These are phyloP conservation scores for Noctilio leporinus DNA, from an alignment of 2,113 vertebrate genomes.

Conservation along the genomic window DNA sequence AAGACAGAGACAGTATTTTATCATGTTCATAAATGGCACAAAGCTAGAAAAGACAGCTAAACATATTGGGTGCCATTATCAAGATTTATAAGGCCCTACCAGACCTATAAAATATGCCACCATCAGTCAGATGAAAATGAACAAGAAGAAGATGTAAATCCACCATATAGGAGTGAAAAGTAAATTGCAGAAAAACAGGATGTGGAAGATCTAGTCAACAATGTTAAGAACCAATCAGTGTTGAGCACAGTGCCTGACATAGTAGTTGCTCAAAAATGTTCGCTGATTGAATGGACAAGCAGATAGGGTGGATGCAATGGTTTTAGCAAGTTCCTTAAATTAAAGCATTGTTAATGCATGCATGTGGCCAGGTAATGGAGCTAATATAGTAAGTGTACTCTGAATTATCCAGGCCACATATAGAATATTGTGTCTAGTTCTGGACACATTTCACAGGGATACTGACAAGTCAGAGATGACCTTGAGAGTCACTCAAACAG, in stretches of 20 bases:
- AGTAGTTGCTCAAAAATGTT: background rate
- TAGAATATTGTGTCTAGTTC: background rate
- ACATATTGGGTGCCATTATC: background rate
- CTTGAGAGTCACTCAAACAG: background rate
- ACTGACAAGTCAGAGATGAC: background rate
- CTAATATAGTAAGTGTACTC: background rate
- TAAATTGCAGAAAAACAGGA: background rate
- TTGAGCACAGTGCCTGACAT: background rate
- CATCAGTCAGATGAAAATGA: background rate
- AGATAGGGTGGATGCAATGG: background rate
- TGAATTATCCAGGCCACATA: background rate
- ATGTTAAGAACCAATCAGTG: background rate
- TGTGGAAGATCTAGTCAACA: background rate
- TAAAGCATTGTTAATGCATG: background rate
- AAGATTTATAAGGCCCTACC: background rate
- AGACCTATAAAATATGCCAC: background rate
- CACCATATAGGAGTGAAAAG: background rate
- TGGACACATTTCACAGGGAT: background rate
- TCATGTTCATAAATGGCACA: background rate
- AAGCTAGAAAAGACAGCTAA: background rate
- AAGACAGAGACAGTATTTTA: background rate
- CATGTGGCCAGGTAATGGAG: background rate
- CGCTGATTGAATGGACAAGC: background rate
- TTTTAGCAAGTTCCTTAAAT: background rate
- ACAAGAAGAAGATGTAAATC: background rate